Conservation (phyloP, 1,140 invertebrate genomes). For the Lepidotrigona ventralis region DNA sequence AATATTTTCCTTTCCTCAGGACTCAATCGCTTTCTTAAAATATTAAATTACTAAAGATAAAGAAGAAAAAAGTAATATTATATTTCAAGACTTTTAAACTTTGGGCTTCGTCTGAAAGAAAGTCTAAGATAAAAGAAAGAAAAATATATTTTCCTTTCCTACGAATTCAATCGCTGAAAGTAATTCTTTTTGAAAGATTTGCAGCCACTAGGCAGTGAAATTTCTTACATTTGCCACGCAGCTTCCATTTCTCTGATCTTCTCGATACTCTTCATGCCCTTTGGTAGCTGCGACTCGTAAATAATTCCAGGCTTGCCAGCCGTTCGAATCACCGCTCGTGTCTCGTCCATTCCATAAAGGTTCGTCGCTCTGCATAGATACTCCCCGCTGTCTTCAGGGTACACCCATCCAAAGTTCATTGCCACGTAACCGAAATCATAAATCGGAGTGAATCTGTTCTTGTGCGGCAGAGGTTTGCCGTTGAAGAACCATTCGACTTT, state of each 20-base stretch:
- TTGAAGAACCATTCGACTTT: conserved; percentile 98
- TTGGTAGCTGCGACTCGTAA: conserved; percentile 95
- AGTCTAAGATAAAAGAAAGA: no score
- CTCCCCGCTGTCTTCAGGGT: conserved; percentile 94
- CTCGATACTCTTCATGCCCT: conserved; percentile 97
- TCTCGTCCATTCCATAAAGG: conserved; percentile 94
- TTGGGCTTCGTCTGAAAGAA: neutral
- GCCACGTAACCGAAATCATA: conserved; percentile 98
- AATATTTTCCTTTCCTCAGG: no score
- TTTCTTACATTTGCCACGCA: conserved; percentile 90
- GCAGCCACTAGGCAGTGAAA: no score
- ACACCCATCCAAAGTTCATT: conserved; percentile 97
- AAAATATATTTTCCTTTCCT: no score
- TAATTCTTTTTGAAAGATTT: no score
- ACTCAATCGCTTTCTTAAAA: no score
- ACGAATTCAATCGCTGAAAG: no score
- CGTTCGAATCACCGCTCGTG: conserved; percentile 89
- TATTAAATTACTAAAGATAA: neutral
- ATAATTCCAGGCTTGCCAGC: conserved; percentile 94
- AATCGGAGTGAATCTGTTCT: conserved; percentile 94
- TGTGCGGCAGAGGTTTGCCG: conserved; percentile 92
- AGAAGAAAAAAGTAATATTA: neutral
- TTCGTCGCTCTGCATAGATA: conserved; percentile 95
- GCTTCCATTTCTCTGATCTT: conserved; percentile 98
- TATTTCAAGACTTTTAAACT: no score